phyloP scores from a whole-genome alignment of 2,113 vertebrate genomes.

The Motacilla tschutschensis region DNA sequence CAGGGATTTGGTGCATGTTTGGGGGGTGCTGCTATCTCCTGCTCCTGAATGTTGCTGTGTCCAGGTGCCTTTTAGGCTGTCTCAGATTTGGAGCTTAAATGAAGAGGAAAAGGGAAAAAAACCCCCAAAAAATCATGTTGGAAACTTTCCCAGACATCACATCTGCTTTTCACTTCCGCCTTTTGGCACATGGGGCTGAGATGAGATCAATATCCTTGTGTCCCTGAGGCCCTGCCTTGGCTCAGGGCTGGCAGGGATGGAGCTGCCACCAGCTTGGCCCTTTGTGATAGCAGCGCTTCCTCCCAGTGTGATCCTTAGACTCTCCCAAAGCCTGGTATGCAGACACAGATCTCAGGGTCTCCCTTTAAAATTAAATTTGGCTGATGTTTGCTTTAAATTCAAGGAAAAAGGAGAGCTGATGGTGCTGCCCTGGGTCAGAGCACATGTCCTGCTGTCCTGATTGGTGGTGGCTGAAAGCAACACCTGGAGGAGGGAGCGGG shows the following conservation, averaged over 20 bases:
- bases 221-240: not conserved
- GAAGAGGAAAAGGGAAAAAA: not conserved
- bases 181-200: fast-evolving
- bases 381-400: not conserved
- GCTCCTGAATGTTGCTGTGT: not conserved
- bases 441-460: fast-evolving
- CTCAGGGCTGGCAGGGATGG: not conserved
- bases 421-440: not conserved
- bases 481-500: not conserved
- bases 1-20: not conserved
- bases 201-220: fast-evolving
- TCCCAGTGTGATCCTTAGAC: fast-evolving
- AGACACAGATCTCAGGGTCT: fast-evolving
- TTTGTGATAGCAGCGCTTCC: fast-evolving
- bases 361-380: not conserved
- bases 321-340: not conserved
- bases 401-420: not conserved
- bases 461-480: not conserved
- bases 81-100: not conserved
- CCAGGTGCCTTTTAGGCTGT: not conserved
- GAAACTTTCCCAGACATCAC: not conserved
- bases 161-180: not conserved
- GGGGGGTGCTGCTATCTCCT: not conserved
- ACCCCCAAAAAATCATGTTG: not conserved
- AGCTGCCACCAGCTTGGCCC: not conserved